A percentile compares a stretch with the other conserved stretches of the same genome.
phyloP scores from a whole-genome alignment of 2,888 invertebrate genomes.

The Melinopterus prodromus region DNA sequence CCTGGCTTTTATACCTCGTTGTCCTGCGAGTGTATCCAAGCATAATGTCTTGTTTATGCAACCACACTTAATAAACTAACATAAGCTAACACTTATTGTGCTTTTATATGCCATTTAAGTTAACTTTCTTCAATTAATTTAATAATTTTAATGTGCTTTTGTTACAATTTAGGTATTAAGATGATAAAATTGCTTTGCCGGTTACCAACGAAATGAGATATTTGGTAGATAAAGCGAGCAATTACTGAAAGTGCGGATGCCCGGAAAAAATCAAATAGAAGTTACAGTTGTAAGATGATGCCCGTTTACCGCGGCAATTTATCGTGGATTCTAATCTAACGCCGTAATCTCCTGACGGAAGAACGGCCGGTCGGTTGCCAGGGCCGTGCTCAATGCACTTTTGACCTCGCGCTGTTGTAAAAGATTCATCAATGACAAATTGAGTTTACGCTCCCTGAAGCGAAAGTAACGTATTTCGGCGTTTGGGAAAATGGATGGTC shows the following conservation, averaged over 20 bases:
- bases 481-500: background rate
- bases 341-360: background rate
- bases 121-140: too few species aligned
- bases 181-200: too few species aligned
- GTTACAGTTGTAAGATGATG: background rate
- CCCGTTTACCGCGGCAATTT: background rate
- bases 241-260: background rate
- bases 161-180: too few species aligned
- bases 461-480: background rate
- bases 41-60: too few species aligned
- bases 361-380: background rate
- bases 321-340: background rate
- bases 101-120: too few species aligned
- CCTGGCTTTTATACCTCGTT: too few species aligned
- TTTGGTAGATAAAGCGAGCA: background rate
- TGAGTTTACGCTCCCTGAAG: background rate
- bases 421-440: constrained; percentile 4
- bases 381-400: background rate
- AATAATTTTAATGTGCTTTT: too few species aligned
- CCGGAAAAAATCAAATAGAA: background rate
- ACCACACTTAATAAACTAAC: too few species aligned
- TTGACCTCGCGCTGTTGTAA: background rate
- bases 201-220: too few species aligned
- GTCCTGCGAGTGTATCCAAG: too few species aligned
- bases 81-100: too few species aligned